Conservation (phyloP, 2,797 vertebrate species). For the Xerus rutilus region DNA sequence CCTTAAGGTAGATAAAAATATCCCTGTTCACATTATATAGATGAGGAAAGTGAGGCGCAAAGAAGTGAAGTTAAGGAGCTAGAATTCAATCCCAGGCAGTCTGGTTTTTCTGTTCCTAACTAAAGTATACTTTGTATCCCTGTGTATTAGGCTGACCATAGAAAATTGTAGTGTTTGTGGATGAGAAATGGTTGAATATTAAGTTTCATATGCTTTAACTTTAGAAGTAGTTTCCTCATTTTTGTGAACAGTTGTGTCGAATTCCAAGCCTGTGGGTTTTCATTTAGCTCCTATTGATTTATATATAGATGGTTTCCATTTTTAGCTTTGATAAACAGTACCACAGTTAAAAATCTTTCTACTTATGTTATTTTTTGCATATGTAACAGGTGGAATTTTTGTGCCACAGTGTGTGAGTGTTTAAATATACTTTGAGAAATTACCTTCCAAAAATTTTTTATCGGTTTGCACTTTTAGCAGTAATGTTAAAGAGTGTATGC, state of each 20-base stretch:
- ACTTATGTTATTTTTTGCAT: conserved; percentile 37
- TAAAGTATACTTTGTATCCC: background rate
- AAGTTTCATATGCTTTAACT: background rate
- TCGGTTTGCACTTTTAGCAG: background rate
- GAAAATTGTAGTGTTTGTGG: conserved; percentile 6
- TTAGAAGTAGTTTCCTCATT: background rate
- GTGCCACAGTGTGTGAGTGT: background rate
- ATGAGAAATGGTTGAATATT: conserved; percentile 41
- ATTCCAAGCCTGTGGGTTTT: background rate
- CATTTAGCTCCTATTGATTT: background rate
- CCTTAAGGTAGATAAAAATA: background rate
- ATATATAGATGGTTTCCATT: background rate
- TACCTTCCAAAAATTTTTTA: conserved; percentile 17
- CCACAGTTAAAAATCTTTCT: conserved; percentile 21
- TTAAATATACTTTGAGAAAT: conserved; percentile 55
- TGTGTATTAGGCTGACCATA: background rate
- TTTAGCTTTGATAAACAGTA: conserved; percentile 33
- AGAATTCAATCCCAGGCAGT: background rate
- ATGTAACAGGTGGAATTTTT: background rate
- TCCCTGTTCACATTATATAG: background rate
- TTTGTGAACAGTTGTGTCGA: background rate
- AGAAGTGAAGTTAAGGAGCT: background rate
- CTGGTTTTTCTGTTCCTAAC: background rate
- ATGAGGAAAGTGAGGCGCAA: background rate
- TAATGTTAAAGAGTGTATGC: background rate